phyloP scores from a whole-genome alignment of 2,888 invertebrate genomes.

The Nomada lathburiana region DNA sequence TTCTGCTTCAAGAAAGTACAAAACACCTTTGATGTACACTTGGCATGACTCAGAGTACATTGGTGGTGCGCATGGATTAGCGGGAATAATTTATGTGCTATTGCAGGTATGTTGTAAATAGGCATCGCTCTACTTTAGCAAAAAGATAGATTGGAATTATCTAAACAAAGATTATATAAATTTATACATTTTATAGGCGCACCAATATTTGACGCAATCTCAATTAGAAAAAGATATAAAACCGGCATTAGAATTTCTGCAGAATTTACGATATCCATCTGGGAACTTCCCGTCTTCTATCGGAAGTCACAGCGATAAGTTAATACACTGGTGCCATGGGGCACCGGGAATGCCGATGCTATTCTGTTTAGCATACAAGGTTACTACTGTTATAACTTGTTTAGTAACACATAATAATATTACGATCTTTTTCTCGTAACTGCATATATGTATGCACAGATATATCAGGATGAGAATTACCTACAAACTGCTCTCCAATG shows the following conservation, averaged over 20 bases:
- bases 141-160: neutral
- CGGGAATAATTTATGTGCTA: conserved; percentile 93
- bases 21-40: conserved; percentile 91
- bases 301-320: conserved; percentile 89
- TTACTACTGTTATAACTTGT: conserved; percentile 76
- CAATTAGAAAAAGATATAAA: conserved; percentile 87
- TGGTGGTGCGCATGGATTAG: conserved; percentile 95
- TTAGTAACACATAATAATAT: neutral
- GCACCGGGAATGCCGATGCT: conserved; percentile 93
- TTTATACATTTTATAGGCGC: conserved; percentile 84
- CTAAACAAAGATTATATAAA: neutral
- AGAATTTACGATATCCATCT: conserved; percentile 86
- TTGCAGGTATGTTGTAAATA: conserved; percentile 87
- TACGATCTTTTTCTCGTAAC: neutral
- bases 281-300: conserved; percentile 93
- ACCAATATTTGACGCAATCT: conserved; percentile 85
- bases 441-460: conserved; percentile 83
- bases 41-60: conserved; percentile 95
- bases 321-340: conserved; percentile 98
- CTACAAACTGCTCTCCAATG: conserved; percentile 89
- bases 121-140: neutral
- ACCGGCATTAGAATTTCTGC: conserved; percentile 89
- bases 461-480: conserved; percentile 89
- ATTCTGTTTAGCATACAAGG: conserved; percentile 89
- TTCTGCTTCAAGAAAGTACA: conserved; percentile 85